Percentiles rank a stretch among this genome's conserved stretches.
Conservation (phyloP, 2,888 invertebrate genomes). For the Enchytraeus crypticus region DNA sequence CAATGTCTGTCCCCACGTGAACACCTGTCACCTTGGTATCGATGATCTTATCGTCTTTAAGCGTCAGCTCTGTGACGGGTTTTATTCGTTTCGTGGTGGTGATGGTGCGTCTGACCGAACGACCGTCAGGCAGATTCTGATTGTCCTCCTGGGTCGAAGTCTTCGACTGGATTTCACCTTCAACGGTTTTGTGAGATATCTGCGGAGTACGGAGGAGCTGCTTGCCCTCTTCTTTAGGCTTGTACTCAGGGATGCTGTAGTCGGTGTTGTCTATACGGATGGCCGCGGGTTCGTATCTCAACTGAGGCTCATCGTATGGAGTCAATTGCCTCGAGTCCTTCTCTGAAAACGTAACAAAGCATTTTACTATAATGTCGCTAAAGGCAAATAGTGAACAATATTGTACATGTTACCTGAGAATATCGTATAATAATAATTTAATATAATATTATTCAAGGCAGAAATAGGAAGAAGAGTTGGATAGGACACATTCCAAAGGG, state of each 20-base stretch:
- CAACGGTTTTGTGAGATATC: not conserved
- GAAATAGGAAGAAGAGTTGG: too few relatives aligned
- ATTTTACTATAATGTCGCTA: too few relatives aligned
- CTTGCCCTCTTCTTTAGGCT: not conserved
- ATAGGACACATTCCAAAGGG: too few relatives aligned
- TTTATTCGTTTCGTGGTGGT: slow-evolving; percentile 5
- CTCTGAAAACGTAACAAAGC: too few relatives aligned
- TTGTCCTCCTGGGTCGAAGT: not conserved
- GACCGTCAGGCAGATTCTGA: slow-evolving; percentile 2
- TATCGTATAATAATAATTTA: too few relatives aligned
- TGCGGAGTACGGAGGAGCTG: not conserved
- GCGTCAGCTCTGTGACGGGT: slow-evolving; percentile 1
- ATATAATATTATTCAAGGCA: too few relatives aligned
- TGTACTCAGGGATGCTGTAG: not conserved
- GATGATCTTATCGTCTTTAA: not conserved
- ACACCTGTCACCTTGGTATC: slow-evolving; percentile 2
- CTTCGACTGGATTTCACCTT: slow-evolving; percentile 4
- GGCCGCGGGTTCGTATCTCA: not conserved
- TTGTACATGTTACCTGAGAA: too few relatives aligned
- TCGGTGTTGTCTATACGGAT: not conserved
- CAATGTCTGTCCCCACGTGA: slow-evolving; percentile 5
- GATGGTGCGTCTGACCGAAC: slow-evolving; percentile 1
- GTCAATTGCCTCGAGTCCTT: not conserved
- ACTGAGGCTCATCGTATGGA: not conserved
- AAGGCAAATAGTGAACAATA: too few relatives aligned